Base-by-base conservation (phyloP, 2,113 vertebrate species). In the Benitochromis conjunctus region DNA sequence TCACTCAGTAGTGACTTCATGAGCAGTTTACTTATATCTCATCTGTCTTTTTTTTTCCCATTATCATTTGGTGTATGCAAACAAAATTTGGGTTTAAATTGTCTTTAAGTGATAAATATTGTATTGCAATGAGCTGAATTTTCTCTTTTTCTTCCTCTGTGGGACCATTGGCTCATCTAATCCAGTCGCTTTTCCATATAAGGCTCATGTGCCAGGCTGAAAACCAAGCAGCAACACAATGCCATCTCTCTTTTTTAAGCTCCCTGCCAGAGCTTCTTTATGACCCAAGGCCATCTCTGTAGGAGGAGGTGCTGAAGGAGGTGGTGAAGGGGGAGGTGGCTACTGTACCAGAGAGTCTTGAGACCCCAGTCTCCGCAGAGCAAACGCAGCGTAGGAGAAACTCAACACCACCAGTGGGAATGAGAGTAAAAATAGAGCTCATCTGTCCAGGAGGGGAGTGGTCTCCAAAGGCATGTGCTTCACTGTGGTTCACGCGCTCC, bases 361-460 rank as follows among this genome's bases (percentile, higher is more conserved):
- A 94, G 89, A 77, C 43, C 26, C 4, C 14, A 12, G 26, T 76
- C 71, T 53, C 11, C 26, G 14, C 43, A 76, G 43, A 76, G 69
- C 69, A 29, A 31, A 19, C 54, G 11, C 43, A 31, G 74, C 12
- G 29, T 31, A 48, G 81, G 83, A 93, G 95, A 94, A 96, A 96
- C 92, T 83, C 1, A 92, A 96, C 93, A 94, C 96, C 92, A 81
- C 84, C 64, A 3, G 62, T 54, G 91, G 83, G 89, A 92, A 57
- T 5, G 24, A 58, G 58, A 26, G 89, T 96, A 96, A 96, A 96
- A 94, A 96, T 97, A 97, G 95, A 82, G 79, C 51, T 94, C 95
- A 95, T 95, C 95, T 96, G 95, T 94, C 83, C 79, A 4, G 53
- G 91, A 4, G 57, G 91, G 92, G 93, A n/a, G 88, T 57, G 92